Evolutionary conservation across 2,797 vertebrate genomes (phyloP).

Genomic region (Semotilus atromaculatus): DNA sequence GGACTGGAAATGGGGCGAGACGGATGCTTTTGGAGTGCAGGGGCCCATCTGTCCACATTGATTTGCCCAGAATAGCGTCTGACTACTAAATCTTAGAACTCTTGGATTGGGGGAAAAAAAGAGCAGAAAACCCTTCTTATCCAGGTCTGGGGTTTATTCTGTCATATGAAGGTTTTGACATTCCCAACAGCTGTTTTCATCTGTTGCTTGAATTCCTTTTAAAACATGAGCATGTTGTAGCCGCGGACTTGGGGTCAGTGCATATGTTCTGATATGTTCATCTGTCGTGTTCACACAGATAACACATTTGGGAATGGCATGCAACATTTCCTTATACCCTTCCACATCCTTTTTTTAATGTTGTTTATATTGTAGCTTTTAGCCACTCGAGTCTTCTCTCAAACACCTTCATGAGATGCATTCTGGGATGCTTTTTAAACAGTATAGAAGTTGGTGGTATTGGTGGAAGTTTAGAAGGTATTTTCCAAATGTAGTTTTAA

Average conservation of each 20-base stretch:
- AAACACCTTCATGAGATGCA: too few relatives aligned
- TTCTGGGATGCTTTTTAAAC: too few relatives aligned
- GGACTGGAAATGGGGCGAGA: constrained; percentile 62
- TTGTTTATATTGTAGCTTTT: too few relatives aligned
- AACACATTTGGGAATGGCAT: not conserved
- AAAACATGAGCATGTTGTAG: not conserved
- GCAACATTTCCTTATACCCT: not conserved
- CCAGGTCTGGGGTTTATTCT: constrained; percentile 25
- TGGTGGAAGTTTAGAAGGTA: too few relatives aligned
- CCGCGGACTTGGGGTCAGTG: not conserved
- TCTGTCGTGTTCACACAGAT: not conserved
- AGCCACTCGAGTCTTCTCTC: too few relatives aligned
- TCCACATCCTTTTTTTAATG: not conserved
- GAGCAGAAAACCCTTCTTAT: constrained; percentile 32
- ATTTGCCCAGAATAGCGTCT: constrained; percentile 61
- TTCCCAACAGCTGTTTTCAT: not conserved
- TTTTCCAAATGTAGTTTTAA: too few relatives aligned
- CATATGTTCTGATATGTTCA: not conserved
- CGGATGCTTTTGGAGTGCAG: constrained; percentile 45
- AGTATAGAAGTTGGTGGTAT: too few relatives aligned
- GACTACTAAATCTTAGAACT: constrained; percentile 61
- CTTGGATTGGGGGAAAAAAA: constrained; percentile 29
- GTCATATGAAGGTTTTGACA: constrained; percentile 5
- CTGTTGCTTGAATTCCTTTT: not conserved
- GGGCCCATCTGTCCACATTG: constrained; percentile 55